These are phyloP conservation scores for Silurus meridionalis DNA, from an alignment of 2,113 vertebrate genomes.

Conservation along the genomic window DNA sequence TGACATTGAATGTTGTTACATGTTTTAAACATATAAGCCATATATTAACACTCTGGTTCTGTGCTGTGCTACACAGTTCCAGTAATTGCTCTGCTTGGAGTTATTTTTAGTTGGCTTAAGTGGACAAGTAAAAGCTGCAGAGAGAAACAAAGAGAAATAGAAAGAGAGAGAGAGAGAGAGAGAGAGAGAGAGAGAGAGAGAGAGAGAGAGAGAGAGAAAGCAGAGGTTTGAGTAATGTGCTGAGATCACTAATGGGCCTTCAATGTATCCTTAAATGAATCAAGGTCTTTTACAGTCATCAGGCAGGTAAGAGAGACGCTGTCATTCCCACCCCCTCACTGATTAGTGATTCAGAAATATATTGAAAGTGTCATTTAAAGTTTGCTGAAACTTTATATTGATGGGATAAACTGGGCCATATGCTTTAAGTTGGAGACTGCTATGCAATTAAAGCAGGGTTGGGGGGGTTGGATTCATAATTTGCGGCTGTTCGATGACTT, in stretches of 20 bases:
- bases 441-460: conserved; percentile 2
- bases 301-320: conserved; percentile 31
- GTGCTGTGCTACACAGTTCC: conserved; percentile 48
- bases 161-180: not conserved
- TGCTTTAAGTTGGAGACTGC: conserved; percentile 6
- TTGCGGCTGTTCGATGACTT: conserved; percentile 7
- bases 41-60: conserved; percentile 41
- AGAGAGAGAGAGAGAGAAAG: no score
- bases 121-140: conserved; percentile 43
- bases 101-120: conserved; percentile 58
- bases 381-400: conserved; percentile 17
- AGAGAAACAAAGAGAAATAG: not conserved
- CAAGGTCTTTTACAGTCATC: conserved; percentile 42
- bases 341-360: conserved; percentile 33
- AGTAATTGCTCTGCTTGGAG: conserved; percentile 57
- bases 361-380: conserved; percentile 26
- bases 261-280: conserved; percentile 46
- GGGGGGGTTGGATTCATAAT: not conserved
- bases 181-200: conserved; percentile 1
- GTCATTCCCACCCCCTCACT: conserved; percentile 30
- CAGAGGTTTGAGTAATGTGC: conserved; percentile 25
- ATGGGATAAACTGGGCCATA: conserved; percentile 24
- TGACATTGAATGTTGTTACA: not conserved
- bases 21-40: conserved; percentile 11
- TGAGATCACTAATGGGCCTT: conserved; percentile 32